Evolutionary conservation across 1,140 invertebrate genomes (phyloP).

Genomic region (Trachymyrmex cornetzi): DNA sequence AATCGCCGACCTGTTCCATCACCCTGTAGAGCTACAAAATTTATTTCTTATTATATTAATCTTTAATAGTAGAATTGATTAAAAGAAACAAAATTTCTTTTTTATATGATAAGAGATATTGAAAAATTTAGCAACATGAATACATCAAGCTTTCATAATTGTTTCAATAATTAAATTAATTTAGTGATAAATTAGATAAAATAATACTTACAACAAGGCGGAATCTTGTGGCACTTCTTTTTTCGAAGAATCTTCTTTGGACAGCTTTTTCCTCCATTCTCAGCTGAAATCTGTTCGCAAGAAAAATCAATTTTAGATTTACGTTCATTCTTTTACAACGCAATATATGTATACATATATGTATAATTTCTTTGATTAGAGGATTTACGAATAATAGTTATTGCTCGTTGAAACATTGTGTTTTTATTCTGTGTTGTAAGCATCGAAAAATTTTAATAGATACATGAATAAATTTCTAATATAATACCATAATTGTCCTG

Average conservation of each 20-base stretch:
- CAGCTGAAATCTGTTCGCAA: constrained; percentile 25
- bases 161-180: constrained; percentile 41
- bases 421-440: neutral
- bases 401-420: neutral
- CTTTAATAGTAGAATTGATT: constrained; percentile 9
- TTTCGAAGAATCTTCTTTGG: constrained; percentile 88
- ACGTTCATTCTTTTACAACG: neutral
- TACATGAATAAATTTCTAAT: constrained; percentile 3
- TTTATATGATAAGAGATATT: neutral
- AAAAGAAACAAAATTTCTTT: neutral
- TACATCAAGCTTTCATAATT: constrained; percentile 22
- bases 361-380: neutral
- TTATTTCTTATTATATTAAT: constrained; percentile 19
- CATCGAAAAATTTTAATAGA: neutral
- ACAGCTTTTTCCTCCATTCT: constrained; percentile 88
- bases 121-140: neutral
- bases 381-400: neutral
- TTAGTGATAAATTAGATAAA: constrained; percentile 21
- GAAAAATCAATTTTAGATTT: neutral
- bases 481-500: constrained; percentile 84
- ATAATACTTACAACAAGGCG: constrained; percentile 82
- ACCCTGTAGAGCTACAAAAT: constrained; percentile 72
- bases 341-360: neutral
- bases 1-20: constrained; percentile 65
- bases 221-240: constrained; percentile 86